Conservation (phyloP, 2,797 vertebrate genomes). For the Girardinus metallicus region DNA sequence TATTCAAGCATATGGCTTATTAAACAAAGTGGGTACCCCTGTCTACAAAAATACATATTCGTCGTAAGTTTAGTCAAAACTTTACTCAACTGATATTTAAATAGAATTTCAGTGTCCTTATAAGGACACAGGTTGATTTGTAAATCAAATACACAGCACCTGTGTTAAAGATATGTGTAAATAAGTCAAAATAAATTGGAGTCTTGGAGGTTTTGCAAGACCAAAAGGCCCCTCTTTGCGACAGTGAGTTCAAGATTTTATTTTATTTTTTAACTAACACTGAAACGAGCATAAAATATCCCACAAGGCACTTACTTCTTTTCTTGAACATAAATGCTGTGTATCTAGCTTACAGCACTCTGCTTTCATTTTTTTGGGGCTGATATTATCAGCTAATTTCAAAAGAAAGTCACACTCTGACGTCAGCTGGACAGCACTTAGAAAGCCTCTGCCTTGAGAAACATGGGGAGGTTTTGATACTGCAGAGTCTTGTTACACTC, state of each 20-base stretch:
- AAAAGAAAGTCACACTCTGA: neutral
- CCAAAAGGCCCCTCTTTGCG: neutral
- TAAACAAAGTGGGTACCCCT: neutral
- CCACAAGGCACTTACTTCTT: neutral
- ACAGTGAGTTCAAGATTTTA: neutral
- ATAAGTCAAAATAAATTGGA: neutral
- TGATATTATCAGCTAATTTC: neutral
- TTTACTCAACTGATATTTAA: neutral
- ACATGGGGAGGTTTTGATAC: neutral
- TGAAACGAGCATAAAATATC: neutral
- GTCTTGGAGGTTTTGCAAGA: neutral
- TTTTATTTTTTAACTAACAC: neutral
- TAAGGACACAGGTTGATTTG: conserved; percentile 2
- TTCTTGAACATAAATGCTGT: neutral
- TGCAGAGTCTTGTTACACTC: neutral
- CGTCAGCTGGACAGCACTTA: neutral
- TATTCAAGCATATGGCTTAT: neutral
- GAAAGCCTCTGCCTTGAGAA: neutral
- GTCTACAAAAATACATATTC: neutral
- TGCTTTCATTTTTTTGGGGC: neutral
- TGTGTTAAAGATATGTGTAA: neutral
- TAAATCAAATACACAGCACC: neutral
- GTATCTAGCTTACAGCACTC: neutral
- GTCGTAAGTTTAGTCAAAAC: neutral
- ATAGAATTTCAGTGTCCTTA: neutral